Base-by-base conservation (phyloP, 2,113 vertebrate genomes). In the Oxygymnocypris stewartii region DNA sequence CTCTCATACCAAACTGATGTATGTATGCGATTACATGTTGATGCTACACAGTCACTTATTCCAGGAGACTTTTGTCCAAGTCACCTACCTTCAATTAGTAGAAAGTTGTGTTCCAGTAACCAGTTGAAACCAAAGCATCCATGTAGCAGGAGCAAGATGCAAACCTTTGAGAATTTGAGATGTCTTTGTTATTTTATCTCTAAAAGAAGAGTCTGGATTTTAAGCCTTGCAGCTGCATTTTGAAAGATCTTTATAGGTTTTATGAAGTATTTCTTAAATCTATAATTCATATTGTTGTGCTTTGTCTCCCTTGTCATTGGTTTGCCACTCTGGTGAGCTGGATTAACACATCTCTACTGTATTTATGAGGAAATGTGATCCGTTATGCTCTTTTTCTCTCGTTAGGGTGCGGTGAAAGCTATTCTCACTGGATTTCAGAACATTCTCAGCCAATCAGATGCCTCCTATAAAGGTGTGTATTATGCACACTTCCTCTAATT, bases 381-480 rank as follows among this genome's bases (percentile, higher is more conserved):
- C 11, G 10, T 49, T 11, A 40, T 49, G 28, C 5, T 82, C 10
- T 74, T 65, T 87, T 31, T 88, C 59, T 74, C n/a, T 18, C 6
- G 28, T 44, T 44, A 98, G 98, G 97, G 96, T 92, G 96, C 94
- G 91, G 96, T 99, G 89, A 98, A 95, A 95, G 96, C 91, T 79
- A 95, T 99, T 91, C 91, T 99, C 87, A 95, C 94, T 90, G 97
- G 97, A 67, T 99, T 99, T 93, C 90, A 97, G 87, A 95, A 92
- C 91, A 94, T 99, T 91, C 92, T 99, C 92, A 96, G 94, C 89
- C 94, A 96, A 89, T 91, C 92, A 42, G 92, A 95, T 80, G 86
- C 90, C 65, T 90, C 90, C 54, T 92, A 92, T 81, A 91, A 89
- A 93, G 95, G 78, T 73, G 23, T 44, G 12, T 82, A 37, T 83